Conservation (phyloP, 2,888 invertebrate species). For the Hypolimnas misippus region DNA sequence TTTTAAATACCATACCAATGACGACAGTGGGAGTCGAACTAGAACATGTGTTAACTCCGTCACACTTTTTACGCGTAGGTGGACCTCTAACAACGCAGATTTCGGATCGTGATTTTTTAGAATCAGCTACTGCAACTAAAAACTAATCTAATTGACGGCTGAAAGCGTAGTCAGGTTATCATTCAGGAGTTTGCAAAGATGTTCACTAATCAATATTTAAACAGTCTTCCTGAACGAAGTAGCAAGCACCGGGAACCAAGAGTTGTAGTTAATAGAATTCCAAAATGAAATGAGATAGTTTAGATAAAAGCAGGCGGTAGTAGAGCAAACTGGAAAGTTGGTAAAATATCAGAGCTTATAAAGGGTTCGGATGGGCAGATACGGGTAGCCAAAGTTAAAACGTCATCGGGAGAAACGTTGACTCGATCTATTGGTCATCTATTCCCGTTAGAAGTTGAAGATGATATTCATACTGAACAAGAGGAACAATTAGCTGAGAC, state of each 20-base stretch:
- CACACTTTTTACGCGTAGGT: constrained; percentile 20
- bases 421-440: constrained; percentile 16
- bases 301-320: constrained; percentile 35
- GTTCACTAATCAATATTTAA: constrained; percentile 33
- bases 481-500: not conserved
- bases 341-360: constrained; percentile 28
- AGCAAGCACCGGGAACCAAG: constrained; percentile 25
- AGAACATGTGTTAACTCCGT: constrained; percentile 25
- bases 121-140: not conserved
- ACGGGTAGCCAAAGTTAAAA: constrained; percentile 36
- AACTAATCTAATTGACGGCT: constrained; percentile 1
- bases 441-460: constrained; percentile 9
- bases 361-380: constrained; percentile 31
- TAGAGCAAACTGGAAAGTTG: constrained; percentile 38
- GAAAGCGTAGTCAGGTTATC: constrained; percentile 17
- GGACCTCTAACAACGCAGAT: not conserved
- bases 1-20: constrained; percentile 33
- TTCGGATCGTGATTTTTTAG: not conserved
- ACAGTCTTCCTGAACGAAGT: constrained; percentile 5
- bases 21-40: constrained; percentile 26
- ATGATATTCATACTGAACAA: not conserved
- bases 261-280: constrained; percentile 16
- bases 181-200: constrained; percentile 40
- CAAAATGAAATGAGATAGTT: constrained; percentile 31
- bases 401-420: constrained; percentile 11